Evolutionary conservation across 2,888 invertebrate species (phyloP).

Genomic region (Micoletzkya japonica): DNA sequence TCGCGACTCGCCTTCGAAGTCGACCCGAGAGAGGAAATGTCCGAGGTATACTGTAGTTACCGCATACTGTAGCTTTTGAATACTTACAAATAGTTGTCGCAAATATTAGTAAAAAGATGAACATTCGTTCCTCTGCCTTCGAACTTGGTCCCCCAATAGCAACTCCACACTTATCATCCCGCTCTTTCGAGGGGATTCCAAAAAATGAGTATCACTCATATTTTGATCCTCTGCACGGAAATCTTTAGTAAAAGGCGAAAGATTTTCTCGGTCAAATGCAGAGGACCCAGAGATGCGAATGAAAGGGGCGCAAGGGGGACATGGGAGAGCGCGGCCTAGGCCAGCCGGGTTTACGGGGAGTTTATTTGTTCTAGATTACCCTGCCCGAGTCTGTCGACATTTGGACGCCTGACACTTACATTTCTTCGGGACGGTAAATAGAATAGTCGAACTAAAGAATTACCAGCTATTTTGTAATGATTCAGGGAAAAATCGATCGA

Average conservation of each 20-base stretch:
- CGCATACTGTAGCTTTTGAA: too few species aligned
- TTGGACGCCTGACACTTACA: slow-evolving; percentile 62
- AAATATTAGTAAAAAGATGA: too few species aligned
- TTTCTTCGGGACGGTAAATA: slow-evolving; percentile 44
- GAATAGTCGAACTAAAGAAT: not conserved
- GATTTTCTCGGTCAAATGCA: not conserved
- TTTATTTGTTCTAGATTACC: slow-evolving; percentile 30
- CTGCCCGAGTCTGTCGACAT: slow-evolving; percentile 48
- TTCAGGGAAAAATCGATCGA: slow-evolving; percentile 11
- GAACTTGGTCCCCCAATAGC: too few species aligned
- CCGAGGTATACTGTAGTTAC: slow-evolving; percentile 44
- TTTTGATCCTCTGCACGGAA: not conserved
- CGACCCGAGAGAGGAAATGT: slow-evolving; percentile 53
- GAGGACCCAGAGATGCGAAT: not conserved
- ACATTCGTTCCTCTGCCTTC: too few species aligned
- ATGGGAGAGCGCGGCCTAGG: too few species aligned
- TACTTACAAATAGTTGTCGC: too few species aligned
- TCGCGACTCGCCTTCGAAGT: slow-evolving; percentile 57
- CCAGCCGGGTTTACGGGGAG: not conserved
- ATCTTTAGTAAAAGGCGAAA: not conserved
- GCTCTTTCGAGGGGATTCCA: not conserved
- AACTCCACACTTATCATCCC: not conserved
- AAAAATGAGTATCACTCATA: slow-evolving; percentile 2
- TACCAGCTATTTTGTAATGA: not conserved
- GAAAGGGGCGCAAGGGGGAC: not conserved